A percentile compares a stretch with the other conserved stretches of the same genome.
These are phyloP conservation scores for Palythoa grandiflora DNA, from an alignment of 92 coral and sea anemone species.

Conservation along the genomic window DNA sequence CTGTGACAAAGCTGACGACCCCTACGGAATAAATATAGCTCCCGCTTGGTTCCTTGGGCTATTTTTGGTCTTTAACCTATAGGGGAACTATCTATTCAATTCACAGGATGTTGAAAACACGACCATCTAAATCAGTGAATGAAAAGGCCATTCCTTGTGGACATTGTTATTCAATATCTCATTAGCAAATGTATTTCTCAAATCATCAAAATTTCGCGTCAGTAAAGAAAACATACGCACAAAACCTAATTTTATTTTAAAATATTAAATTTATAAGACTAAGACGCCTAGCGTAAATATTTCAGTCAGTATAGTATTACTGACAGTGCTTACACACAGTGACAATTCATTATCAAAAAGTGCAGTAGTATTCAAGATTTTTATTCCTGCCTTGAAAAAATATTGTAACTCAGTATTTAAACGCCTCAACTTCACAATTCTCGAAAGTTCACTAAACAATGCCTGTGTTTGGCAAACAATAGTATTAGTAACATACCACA, in stretches of 20 bases:
- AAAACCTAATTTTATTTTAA: not conserved
- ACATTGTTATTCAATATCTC: constrained; percentile 3
- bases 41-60: constrained; percentile 45
- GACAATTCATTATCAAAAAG: not conserved
- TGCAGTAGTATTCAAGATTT: not conserved
- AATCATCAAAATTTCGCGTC: not conserved
- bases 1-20: not conserved
- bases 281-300: constrained; percentile 7
- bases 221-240: not conserved
- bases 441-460: constrained; percentile 11
- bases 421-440: not conserved
- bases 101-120: constrained; percentile 26
- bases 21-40: constrained; percentile 22
- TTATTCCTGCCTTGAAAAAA: not conserved
- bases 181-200: not conserved
- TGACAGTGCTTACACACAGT: not conserved
- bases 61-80: constrained; percentile 37
- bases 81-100: constrained; percentile 7
- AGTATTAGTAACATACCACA: constrained; percentile 20
- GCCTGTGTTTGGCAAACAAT: constrained; percentile 33
- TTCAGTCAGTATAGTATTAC: not conserved
- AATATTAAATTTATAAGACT: not conserved
- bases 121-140: not conserved
- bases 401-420: not conserved
- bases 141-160: not conserved